Conservation (phyloP, 2,797 vertebrate species). For the Distichodus sexfasciatus region DNA sequence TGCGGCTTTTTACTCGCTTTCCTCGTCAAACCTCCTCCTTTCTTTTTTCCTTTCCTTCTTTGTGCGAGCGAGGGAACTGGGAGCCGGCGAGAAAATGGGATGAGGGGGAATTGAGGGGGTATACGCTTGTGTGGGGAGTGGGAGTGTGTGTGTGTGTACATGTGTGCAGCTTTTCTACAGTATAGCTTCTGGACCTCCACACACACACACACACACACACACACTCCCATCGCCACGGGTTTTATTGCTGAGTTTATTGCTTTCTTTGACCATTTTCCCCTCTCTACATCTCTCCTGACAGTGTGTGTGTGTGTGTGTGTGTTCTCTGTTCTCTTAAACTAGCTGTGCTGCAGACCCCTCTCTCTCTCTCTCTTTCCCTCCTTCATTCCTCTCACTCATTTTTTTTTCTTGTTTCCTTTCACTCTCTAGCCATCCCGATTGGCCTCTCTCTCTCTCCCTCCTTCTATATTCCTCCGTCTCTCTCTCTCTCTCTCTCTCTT, state of each 20-base stretch:
- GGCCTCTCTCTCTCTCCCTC: constrained; percentile 10
- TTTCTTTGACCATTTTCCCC: constrained; percentile 69
- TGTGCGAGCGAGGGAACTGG: too few species aligned
- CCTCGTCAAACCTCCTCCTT: too few species aligned
- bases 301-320: constrained; percentile 11
- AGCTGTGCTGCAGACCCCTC: constrained; percentile 36
- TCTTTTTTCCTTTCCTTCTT: too few species aligned
- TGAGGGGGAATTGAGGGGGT: constrained; percentile 8
- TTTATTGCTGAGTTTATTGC: constrained; percentile 63
- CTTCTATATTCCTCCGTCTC: constrained; percentile 32
- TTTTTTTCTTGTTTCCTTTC: constrained; percentile 50
- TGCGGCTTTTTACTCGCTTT: too few species aligned
- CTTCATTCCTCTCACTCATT: constrained; percentile 46
- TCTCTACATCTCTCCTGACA: constrained; percentile 53
- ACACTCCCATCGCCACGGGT: constrained; percentile 39
- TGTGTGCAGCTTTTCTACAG: not conserved
- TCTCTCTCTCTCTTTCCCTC: constrained; percentile 55
- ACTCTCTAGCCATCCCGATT: constrained; percentile 66
- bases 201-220: too few species aligned
- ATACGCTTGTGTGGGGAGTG: not conserved
- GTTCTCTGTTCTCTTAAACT: constrained; percentile 28
- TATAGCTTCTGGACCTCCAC: not conserved
- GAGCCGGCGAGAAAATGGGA: not conserved
- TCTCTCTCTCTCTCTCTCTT: constrained; percentile 29
- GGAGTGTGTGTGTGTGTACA: not conserved